Conservation (phyloP, 2,797 vertebrate species). For the Selene dorsalis region DNA sequence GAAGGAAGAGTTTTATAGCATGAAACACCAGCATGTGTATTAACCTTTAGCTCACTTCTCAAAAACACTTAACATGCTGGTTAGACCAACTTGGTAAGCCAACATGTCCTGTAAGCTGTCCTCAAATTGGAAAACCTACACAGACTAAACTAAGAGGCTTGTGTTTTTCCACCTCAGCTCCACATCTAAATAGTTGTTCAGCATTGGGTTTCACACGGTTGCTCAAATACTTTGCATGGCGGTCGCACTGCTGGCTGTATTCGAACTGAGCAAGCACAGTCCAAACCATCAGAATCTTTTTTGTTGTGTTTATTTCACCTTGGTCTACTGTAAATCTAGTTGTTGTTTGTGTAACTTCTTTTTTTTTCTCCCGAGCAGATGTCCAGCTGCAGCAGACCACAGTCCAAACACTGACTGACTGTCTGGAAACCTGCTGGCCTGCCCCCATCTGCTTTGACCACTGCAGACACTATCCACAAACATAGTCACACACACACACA, state of each 20-base stretch:
- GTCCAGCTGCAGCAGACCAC: slow-evolving; percentile 70
- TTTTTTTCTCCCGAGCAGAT: slow-evolving; percentile 54
- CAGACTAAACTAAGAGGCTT: slow-evolving; percentile 61
- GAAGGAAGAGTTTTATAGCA: neutral
- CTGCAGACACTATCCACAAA: slow-evolving; percentile 74
- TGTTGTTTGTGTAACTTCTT: slow-evolving; percentile 61
- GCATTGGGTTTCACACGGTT: slow-evolving; percentile 71
- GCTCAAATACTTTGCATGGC: slow-evolving; percentile 67
- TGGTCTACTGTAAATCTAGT: slow-evolving; percentile 62
- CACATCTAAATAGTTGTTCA: slow-evolving; percentile 75
- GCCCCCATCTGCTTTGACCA: slow-evolving; percentile 74
- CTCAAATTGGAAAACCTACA: slow-evolving; percentile 64
- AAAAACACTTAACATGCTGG: slow-evolving; percentile 58
- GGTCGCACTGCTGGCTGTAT: slow-evolving; percentile 46
- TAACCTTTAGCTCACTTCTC: slow-evolving; percentile 21
- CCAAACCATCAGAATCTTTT: slow-evolving; percentile 54
- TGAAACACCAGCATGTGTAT: slow-evolving; percentile 1
- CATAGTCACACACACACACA: slow-evolving; percentile 62
- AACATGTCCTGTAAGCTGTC: slow-evolving; percentile 60
- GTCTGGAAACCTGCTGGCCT: slow-evolving; percentile 75
- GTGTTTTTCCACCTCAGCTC: slow-evolving; percentile 69
- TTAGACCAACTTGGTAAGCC: slow-evolving; percentile 68
- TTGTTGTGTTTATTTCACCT: slow-evolving; percentile 64
- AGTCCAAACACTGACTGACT: slow-evolving; percentile 75
- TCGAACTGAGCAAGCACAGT: slow-evolving; percentile 54